Conservation (phyloP, 2,797 vertebrate species). For the Malurus splendens region DNA sequence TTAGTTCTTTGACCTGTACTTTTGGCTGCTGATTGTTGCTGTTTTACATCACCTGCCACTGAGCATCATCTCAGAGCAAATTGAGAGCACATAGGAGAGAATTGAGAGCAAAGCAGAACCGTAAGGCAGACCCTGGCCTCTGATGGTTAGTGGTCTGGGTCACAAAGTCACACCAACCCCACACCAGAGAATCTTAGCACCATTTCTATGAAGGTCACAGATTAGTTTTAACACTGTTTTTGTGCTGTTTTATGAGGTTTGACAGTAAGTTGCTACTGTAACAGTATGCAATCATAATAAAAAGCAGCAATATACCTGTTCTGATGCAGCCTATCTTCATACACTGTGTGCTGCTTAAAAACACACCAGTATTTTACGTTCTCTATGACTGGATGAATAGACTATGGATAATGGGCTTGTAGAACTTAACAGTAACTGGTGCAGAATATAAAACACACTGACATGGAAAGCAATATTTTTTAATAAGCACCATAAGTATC, state of each 20-base stretch:
- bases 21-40: background rate
- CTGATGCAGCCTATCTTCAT: background rate
- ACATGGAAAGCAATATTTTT: background rate
- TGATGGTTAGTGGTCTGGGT: background rate
- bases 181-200: background rate
- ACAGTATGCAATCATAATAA: background rate
- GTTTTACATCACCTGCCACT: background rate
- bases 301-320: background rate
- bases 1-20: background rate
- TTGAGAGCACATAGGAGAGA: background rate
- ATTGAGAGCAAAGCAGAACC: background rate
- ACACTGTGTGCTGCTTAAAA: background rate
- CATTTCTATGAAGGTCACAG: background rate
- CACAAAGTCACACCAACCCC: background rate
- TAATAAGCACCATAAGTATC: background rate
- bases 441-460: background rate
- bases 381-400: background rate
- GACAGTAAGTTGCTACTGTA: background rate
- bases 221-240: background rate
- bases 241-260: background rate
- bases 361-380: background rate
- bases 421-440: background rate
- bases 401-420: background rate
- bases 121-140: background rate
- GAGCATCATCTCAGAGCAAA: background rate